phyloP scores from a whole-genome alignment of 1,140 invertebrate genomes.

The Palaemon carinicauda region DNA sequence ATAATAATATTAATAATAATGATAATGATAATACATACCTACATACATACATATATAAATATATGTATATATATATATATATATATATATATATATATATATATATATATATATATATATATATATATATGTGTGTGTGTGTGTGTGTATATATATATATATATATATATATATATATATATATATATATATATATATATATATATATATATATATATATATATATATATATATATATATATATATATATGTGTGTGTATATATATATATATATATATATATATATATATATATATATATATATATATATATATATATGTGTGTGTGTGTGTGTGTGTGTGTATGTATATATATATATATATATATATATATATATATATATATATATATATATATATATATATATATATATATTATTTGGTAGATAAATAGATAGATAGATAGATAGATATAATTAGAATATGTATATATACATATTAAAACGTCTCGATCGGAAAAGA shows the following conservation, averaged over 20 bases:
- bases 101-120: constrained; percentile 4
- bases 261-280: constrained; percentile 1
- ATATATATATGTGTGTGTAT: not conserved
- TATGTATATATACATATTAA: not conserved
- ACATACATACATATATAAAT: constrained; percentile 11
- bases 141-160: not conserved
- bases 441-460: too few species aligned
- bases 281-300: not conserved
- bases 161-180: constrained; percentile 7
- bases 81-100: constrained; percentile 5
- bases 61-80: constrained; percentile 11
- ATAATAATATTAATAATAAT: too few species aligned
- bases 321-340: not conserved
- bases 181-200: constrained; percentile 7
- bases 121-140: not conserved
- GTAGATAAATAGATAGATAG: too few species aligned
- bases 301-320: not conserved
- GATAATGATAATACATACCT: too few species aligned
- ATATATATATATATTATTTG: not conserved
- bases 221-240: not conserved
- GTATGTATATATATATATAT: not conserved
- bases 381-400: not conserved
- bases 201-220: constrained; percentile 7
- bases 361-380: not conserved
- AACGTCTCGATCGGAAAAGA: too few species aligned